phyloP scores from a whole-genome alignment of 2,797 vertebrate genomes.

The Cossypha caffra region DNA sequence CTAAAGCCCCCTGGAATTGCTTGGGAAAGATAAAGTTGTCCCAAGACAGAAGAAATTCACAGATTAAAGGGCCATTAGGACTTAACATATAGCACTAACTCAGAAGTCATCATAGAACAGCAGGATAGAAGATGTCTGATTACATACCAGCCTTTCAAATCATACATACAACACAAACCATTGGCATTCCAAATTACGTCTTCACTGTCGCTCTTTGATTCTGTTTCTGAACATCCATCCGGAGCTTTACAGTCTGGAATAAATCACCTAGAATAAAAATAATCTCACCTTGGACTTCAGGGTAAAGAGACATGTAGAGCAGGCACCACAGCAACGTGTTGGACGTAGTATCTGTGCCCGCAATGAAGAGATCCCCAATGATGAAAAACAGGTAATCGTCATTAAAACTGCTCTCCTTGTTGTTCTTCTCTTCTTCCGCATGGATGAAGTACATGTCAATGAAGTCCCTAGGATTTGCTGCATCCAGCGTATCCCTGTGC shows the following conservation, averaged over 20 bases:
- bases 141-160: background rate
- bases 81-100: background rate
- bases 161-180: rapidly evolving
- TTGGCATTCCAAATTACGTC: background rate
- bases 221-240: background rate
- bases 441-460: conserved; percentile 95
- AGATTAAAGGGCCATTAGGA: background rate
- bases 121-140: background rate
- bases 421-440: conserved; percentile 69
- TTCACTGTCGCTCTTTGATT: background rate
- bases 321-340: conserved; percentile 93
- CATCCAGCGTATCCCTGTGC: conserved; percentile 84
- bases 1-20: background rate
- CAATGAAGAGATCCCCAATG: conserved; percentile 93
- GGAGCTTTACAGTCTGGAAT: background rate
- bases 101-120: background rate
- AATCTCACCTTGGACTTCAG: conserved; percentile 87
- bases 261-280: background rate
- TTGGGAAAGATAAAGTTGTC: background rate
- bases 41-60: background rate
- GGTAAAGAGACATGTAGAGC: conserved; percentile 88
- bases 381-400: conserved; percentile 95
- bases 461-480: conserved; percentile 87
- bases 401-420: conserved; percentile 82
- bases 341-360: conserved; percentile 94